These are phyloP conservation scores for Himantopus leucocephalus DNA, from an alignment of 2,113 vertebrate species.

Conservation along the genomic window DNA sequence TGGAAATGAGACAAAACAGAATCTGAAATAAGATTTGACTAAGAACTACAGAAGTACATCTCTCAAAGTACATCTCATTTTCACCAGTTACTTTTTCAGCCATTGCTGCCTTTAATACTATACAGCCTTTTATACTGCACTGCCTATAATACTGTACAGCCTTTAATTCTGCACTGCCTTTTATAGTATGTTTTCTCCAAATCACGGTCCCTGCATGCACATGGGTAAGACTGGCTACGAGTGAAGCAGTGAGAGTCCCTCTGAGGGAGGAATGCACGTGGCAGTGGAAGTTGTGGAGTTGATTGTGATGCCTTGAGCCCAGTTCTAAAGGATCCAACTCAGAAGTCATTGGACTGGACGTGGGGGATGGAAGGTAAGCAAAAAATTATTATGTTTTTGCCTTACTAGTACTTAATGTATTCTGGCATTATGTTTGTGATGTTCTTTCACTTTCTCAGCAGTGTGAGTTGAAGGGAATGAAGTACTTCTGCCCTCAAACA, in stretches of 20 bases:
- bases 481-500: not conserved
- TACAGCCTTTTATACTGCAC: not conserved
- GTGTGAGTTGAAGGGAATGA: not conserved
- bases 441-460: not conserved
- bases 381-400: not conserved
- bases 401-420: not conserved
- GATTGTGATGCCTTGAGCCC: not conserved
- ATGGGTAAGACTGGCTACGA: not conserved
- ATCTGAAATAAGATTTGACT: slow-evolving; percentile 46
- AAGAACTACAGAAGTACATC: not conserved
- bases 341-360: not conserved
- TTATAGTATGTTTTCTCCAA: not conserved
- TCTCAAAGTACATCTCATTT: not conserved
- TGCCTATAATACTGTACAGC: not conserved
- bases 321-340: not conserved
- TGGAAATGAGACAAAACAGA: slow-evolving; percentile 51
- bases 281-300: not conserved
- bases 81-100: not conserved
- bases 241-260: not conserved
- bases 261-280: not conserved
- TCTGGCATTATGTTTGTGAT: not conserved
- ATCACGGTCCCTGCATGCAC: not conserved
- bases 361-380: not conserved
- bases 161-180: not conserved
- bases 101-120: not conserved